Percentiles rank a stretch among this genome's conserved stretches.
These are phyloP conservation scores for Thalassarche chlororhynchos DNA, from an alignment of 2,113 vertebrate genomes.

Conservation along the genomic window DNA sequence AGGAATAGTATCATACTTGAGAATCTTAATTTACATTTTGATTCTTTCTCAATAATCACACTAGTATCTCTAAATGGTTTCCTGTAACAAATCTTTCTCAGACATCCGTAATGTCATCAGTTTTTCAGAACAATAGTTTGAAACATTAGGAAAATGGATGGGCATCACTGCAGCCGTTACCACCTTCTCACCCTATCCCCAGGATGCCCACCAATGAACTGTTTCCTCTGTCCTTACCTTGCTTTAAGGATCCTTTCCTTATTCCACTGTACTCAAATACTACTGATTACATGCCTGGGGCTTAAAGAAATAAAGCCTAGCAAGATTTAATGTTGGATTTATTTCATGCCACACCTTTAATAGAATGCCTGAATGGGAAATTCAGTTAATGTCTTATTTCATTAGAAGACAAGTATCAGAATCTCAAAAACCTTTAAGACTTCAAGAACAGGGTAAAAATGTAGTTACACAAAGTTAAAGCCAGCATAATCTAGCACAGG, in stretches of 20 bases:
- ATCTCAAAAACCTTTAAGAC: neutral
- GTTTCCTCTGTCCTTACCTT: neutral
- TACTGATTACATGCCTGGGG: neutral
- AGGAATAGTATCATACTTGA: neutral
- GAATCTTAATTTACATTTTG: neutral
- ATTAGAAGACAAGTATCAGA: neutral
- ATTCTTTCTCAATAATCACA: neutral
- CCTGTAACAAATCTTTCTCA: neutral
- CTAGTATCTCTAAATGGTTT: neutral
- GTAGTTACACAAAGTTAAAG: neutral
- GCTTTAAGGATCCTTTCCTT: neutral
- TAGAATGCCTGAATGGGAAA: neutral
- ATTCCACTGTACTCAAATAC: neutral
- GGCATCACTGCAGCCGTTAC: neutral
- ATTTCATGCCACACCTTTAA: neutral
- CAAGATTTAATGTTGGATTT: neutral
- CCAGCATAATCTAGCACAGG: neutral
- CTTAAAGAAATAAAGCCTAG: neutral
- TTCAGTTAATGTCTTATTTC: neutral
- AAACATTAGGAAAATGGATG: neutral
- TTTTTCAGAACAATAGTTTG: neutral
- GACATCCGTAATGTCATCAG: neutral
- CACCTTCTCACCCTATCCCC: neutral
- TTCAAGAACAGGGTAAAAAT: neutral
- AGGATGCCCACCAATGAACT: neutral